phyloP scores from a whole-genome alignment of 64 coral and sea anemone species.

The Trachythela sp. region DNA sequence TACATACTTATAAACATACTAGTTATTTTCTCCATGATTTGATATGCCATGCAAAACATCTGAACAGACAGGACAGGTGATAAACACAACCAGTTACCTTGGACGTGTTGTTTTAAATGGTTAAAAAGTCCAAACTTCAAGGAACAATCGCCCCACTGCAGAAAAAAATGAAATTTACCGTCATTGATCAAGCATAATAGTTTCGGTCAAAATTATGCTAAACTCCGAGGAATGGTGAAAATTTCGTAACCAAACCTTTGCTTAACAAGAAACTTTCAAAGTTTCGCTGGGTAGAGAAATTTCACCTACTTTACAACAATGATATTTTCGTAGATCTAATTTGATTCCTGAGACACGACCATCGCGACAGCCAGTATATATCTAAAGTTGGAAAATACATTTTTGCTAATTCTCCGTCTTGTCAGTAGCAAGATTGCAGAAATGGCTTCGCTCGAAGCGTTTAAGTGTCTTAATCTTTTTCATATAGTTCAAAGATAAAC shows the following conservation, averaged over 20 bases:
- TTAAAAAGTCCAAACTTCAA: neutral
- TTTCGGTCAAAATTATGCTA: too few species aligned
- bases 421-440: too few species aligned
- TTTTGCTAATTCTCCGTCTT: neutral
- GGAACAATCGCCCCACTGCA: neutral
- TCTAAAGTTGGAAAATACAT: neutral
- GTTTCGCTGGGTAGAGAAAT: too few species aligned
- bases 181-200: too few species aligned
- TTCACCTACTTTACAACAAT: conserved; percentile 10
- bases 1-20: neutral
- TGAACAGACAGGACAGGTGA: neutral
- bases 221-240: too few species aligned
- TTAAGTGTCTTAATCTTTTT: too few species aligned
- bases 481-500: too few species aligned
- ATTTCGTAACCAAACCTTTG: too few species aligned
- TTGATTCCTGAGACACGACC: neutral
- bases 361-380: neutral
- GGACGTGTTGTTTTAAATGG: conserved; percentile 10
- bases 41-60: neutral
- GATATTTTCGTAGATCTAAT: conserved; percentile 15
- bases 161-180: neutral
- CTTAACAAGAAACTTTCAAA: too few species aligned
- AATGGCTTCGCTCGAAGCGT: too few species aligned
- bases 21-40: neutral
- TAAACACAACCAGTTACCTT: neutral